Base-by-base conservation (phyloP, 2,113 vertebrate species). In the Okapia johnstoni region DNA sequence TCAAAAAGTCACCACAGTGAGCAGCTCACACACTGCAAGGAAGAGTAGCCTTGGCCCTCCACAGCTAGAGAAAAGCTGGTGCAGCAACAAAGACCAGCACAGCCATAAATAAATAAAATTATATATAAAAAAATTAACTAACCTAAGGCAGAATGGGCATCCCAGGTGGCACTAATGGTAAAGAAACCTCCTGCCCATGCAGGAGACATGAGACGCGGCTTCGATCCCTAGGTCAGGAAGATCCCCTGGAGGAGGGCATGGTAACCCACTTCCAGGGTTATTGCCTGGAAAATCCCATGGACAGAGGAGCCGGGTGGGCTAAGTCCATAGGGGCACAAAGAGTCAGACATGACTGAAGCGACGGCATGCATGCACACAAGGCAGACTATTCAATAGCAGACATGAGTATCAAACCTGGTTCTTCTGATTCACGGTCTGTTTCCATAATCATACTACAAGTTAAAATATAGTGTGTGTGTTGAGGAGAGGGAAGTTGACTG, bases 401-500 rank as follows among this genome's bases (percentile, higher is more conserved):
- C 25, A 46, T 30, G 55, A 81, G 7, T 85, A 58, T 76, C 26
- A 52, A 96, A 33, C 3, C 0, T 96, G 46, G 17, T 46, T 81
- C 7, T 86, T 43, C 33, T 76, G 21, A 88, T 76, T 97, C 50
- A 91, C 26, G 43, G 9, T 93, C 16, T 96, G 52, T 80, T 96
- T 97, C 52, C 57, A 93, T 81, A 94, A 76, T 87, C 73, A 93
- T 36, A n/a, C 23, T 92, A 55, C 10, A 95, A 16, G 85, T 90
- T 87, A 84, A 95, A 80, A 66, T 88, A 28, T 19, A 61, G n/a
- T 89, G 8, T 86, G 6, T 84, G 15, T 25, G 30, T 30, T 43
- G 43, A 80, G 7, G 11, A 46, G 21, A 85, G 15, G 28, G 11
- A 43, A 50, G 14, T 23, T 61, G 15, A 81, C n/a, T 81, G 8